Percentiles rank a stretch among this genome's conserved stretches.
Evolutionary conservation across 2,113 vertebrate species (phyloP).

Genomic region (Delphinapterus leucas): DNA sequence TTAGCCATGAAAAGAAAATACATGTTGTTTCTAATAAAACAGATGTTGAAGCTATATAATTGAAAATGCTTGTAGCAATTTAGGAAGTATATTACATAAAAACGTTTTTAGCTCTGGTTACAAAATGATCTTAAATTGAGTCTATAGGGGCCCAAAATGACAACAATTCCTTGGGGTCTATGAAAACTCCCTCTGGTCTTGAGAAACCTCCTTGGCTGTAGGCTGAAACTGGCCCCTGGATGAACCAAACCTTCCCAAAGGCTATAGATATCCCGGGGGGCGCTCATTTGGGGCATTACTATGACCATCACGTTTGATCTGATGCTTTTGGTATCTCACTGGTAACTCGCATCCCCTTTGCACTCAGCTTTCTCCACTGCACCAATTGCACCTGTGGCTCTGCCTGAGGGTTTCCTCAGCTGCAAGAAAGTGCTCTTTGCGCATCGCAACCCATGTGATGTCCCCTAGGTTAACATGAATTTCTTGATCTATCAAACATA

Average conservation of each 20-base stretch:
- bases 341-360: not conserved
- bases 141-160: not conserved
- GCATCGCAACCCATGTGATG: not conserved
- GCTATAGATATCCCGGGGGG: too few relatives aligned
- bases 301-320: not conserved
- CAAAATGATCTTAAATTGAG: not conserved
- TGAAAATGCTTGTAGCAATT: constrained; percentile 5
- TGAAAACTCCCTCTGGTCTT: not conserved
- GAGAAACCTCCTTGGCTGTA: not conserved
- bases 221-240: not conserved
- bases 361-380: not conserved
- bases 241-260: not conserved
- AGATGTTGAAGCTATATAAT: not conserved
- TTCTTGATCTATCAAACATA: not conserved
- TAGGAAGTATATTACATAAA: not conserved
- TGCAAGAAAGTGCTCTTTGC: not conserved
- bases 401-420: not conserved
- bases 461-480: not conserved
- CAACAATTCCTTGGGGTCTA: not conserved
- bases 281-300: accelerated
- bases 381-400: not conserved
- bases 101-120: not conserved
- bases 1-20: not conserved
- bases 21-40: not conserved
- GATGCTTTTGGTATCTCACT: not conserved